Evolutionary conservation across 2,888 invertebrate genomes (phyloP).

Genomic region (Doris montereyensis): DNA sequence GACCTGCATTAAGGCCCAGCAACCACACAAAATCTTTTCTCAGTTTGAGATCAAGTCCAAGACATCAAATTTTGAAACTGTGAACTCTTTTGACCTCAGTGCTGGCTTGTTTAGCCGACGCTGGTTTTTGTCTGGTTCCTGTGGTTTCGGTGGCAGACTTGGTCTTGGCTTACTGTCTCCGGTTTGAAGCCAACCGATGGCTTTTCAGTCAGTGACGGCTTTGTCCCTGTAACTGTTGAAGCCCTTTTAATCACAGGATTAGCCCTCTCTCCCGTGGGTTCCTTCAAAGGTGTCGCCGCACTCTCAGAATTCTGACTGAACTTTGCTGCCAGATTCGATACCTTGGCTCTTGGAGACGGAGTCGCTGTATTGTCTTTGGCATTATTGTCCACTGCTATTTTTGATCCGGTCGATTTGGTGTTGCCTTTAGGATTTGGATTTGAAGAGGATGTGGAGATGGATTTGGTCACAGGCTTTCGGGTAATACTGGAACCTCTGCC

Average conservation of each 20-base stretch:
- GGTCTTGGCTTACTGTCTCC: slow-evolving; percentile 11
- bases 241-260: background rate
- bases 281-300: background rate
- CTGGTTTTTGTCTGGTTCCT: background rate
- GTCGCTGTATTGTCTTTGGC: background rate
- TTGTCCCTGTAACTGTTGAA: background rate
- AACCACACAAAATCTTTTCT: background rate
- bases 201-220: background rate
- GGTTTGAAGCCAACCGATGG: background rate
- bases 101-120: slow-evolving; percentile 9
- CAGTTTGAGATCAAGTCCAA: too few species aligned
- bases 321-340: slow-evolving; percentile 29
- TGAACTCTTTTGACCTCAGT: slow-evolving; percentile 39
- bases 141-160: slow-evolving; percentile 34
- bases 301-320: background rate
- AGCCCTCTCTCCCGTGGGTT: background rate
- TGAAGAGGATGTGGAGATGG: background rate
- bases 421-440: background rate
- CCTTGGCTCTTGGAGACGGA: slow-evolving; percentile 1
- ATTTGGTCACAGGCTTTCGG: background rate
- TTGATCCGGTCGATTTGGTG: background rate
- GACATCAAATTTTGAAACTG: slow-evolving; percentile 35
- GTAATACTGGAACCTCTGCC: background rate
- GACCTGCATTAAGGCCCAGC: background rate
- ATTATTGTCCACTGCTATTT: background rate